A percentile compares a stretch with the other conserved stretches of the same genome.
Evolutionary conservation across 2,797 vertebrate species (phyloP).

Genomic region (Tarsius wallacei): DNA sequence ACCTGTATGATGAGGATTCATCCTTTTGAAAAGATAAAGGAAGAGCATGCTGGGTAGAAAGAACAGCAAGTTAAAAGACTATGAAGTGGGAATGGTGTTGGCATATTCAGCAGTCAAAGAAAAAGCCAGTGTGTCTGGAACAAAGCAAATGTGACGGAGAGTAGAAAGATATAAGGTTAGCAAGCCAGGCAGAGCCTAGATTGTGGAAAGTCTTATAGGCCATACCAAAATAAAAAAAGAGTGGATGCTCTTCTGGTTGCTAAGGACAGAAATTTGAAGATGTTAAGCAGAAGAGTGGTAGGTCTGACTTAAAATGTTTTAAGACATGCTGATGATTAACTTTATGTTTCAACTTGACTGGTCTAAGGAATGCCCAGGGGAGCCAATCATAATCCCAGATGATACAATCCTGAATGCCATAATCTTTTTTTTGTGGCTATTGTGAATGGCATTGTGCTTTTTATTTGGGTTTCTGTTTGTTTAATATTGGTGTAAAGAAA

Average conservation of each 20-base stretch:
- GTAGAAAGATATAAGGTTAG: not conserved
- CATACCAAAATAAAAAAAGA: not conserved
- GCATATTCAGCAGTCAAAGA: not conserved
- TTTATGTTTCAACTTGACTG: not conserved
- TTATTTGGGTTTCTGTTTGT: no score
- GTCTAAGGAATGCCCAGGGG: not conserved
- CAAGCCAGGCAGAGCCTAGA: not conserved
- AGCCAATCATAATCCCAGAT: not conserved
- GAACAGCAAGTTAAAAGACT: not conserved
- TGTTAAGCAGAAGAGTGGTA: not conserved
- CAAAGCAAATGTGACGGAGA: not conserved
- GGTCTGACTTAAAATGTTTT: constrained; percentile 32
- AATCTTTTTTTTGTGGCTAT: no score
- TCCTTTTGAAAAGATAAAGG: not conserved
- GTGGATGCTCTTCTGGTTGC: not conserved
- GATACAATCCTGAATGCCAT: not conserved
- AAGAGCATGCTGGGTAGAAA: not conserved
- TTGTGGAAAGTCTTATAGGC: not conserved
- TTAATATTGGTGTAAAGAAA: no score
- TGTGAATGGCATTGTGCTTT: no score
- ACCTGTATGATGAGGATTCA: not conserved
- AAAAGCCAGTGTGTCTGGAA: not conserved
- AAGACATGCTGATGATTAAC: not conserved
- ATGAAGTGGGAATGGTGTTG: not conserved
- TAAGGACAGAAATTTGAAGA: not conserved